phyloP scores from a whole-genome alignment of 2,113 vertebrate genomes.

The Hiodon tergisus region DNA sequence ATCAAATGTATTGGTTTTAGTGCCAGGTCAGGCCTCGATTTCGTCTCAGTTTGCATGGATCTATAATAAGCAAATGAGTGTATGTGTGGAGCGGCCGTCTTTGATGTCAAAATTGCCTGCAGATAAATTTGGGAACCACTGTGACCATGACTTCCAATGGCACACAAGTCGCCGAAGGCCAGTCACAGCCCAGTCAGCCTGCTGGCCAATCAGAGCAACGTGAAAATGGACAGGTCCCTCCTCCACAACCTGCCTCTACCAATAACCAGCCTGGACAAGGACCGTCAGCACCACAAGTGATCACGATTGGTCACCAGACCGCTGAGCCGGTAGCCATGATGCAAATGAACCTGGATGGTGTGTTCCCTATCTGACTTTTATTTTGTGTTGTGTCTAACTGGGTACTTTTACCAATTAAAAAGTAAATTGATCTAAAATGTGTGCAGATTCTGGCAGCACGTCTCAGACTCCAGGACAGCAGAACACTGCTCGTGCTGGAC shows the following conservation, averaged over 20 bases:
- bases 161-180: constrained; percentile 56
- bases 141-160: constrained; percentile 74
- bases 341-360: constrained; percentile 87
- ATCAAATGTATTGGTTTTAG: not conserved
- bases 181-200: constrained; percentile 47
- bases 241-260: constrained; percentile 57
- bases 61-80: not conserved
- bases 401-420: not conserved
- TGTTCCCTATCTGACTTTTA: not conserved
- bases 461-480: constrained; percentile 16
- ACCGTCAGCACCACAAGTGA: constrained; percentile 68
- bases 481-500: not conserved
- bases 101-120: not conserved
- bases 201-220: constrained; percentile 57
- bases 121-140: constrained; percentile 85
- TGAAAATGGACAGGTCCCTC: constrained; percentile 59
- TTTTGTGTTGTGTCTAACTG: not conserved
- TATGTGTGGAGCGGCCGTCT: not conserved
- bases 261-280: constrained; percentile 59
- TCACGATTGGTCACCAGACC: constrained; percentile 85
- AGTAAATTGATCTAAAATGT: not conserved
- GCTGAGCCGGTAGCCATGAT: constrained; percentile 88
- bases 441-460: constrained; percentile 10
- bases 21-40: not conserved
- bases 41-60: not conserved